A percentile compares a stretch with the other conserved stretches of the same genome.
phyloP scores from a whole-genome alignment of 2,797 vertebrate species.

The Calcarius lapponicus region DNA sequence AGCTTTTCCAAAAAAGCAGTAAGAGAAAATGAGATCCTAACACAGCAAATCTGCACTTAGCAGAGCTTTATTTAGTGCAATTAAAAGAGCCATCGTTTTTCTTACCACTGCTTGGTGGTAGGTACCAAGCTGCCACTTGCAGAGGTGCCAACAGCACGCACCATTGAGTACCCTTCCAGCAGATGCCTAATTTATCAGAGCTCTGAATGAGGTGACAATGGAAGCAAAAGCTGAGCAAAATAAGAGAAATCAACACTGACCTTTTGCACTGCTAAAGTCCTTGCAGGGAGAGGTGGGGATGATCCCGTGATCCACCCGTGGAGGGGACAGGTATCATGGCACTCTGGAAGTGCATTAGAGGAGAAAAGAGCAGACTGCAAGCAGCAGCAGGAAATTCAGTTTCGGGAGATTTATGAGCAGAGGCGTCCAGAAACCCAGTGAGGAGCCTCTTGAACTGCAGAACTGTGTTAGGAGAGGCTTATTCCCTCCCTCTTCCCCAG shows the following conservation, averaged over 20 bases:
- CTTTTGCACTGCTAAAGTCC: neutral
- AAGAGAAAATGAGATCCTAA: neutral
- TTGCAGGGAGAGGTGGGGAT: neutral
- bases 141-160: neutral
- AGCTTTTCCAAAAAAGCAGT: neutral
- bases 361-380: neutral
- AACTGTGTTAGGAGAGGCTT: neutral
- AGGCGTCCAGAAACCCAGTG: neutral
- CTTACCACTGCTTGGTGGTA: neutral
- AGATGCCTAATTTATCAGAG: neutral
- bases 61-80: neutral
- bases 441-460: conserved; percentile 14
- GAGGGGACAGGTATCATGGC: neutral
- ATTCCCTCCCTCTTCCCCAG: conserved; percentile 5
- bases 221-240: neutral
- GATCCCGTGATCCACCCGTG: neutral
- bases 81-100: conserved; percentile 34
- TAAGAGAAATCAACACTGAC: neutral
- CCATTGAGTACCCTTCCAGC: neutral
- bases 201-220: neutral
- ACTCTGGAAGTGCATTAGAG: neutral
- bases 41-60: neutral
- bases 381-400: conserved; percentile 27
- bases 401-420: conserved; percentile 49
- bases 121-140: conserved; percentile 17